Evolutionary conservation across 2,113 vertebrate species (phyloP).

Genomic region (Colius striatus): DNA sequence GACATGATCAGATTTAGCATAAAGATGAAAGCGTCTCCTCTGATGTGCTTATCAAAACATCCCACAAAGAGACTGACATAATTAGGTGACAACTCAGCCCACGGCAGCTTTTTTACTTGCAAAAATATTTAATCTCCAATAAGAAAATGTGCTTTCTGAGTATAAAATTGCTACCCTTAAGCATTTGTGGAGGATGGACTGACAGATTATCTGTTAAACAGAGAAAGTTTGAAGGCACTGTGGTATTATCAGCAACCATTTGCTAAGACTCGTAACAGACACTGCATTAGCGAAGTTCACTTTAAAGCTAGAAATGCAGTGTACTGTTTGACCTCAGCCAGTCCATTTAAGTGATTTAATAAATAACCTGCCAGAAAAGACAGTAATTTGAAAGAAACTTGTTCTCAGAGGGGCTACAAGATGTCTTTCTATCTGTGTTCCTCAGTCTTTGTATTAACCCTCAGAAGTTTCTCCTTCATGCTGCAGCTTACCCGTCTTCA

Average conservation of each 20-base stretch:
- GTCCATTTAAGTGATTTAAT: not conserved
- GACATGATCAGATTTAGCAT: conserved; percentile 2
- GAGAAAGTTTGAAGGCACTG: not conserved
- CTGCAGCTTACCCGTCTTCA: not conserved
- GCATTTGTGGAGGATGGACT: not conserved
- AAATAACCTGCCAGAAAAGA: not conserved
- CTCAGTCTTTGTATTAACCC: not conserved
- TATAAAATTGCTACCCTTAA: not conserved
- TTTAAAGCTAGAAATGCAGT: not conserved
- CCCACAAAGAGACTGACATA: conserved; percentile 66
- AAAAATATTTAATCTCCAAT: conserved; percentile 60
- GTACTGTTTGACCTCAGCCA: not conserved
- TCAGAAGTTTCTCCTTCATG: accelerated
- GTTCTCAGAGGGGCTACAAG: not conserved
- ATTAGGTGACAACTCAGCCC: conserved; percentile 68
- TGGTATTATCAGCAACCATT: not conserved
- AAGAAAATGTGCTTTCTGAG: conserved; percentile 14
- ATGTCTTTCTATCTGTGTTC: not conserved
- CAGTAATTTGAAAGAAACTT: not conserved
- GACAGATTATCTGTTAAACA: not conserved
- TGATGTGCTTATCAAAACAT: conserved; percentile 47
- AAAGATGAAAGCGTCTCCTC: conserved; percentile 26
- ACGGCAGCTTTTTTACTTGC: conserved; percentile 59
- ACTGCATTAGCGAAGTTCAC: not conserved
- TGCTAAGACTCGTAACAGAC: not conserved